A percentile compares a stretch with the other conserved stretches of the same genome.
phyloP scores from a whole-genome alignment of 1,140 invertebrate genomes.

The Drosophila quadrilineata region DNA sequence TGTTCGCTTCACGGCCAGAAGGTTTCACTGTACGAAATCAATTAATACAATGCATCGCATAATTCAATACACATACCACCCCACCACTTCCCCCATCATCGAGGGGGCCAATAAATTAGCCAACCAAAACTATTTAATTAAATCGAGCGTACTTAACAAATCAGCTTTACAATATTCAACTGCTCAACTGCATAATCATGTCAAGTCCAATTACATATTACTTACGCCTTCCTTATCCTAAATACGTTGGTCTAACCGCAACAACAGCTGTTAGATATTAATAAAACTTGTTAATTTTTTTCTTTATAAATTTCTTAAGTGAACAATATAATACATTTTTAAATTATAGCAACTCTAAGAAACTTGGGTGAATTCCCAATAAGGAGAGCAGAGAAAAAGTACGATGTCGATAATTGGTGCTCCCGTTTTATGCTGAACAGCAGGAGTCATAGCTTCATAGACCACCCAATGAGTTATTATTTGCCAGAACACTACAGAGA shows the following conservation, averaged over 20 bases:
- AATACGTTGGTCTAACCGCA: too few relatives aligned
- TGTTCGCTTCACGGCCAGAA: slow-evolving; percentile 18
- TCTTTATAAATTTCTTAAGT: too few relatives aligned
- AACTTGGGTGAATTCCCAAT: too few relatives aligned
- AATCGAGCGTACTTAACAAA: slow-evolving; percentile 32
- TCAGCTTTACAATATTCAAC: slow-evolving; percentile 16
- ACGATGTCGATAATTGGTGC: slow-evolving; percentile 16
- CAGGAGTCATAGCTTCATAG: background rate
- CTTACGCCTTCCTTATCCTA: background rate
- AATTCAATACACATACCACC: slow-evolving; percentile 1
- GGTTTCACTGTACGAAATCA: slow-evolving; percentile 30
- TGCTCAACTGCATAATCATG: background rate
- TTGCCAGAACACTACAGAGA: background rate
- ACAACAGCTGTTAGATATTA: too few relatives aligned
- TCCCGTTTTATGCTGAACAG: slow-evolving; percentile 8
- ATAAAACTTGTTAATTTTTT: too few relatives aligned
- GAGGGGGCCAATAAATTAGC: slow-evolving; percentile 35
- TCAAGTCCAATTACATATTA: too few relatives aligned
- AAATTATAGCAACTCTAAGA: too few relatives aligned
- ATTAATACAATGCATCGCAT: slow-evolving; percentile 29
- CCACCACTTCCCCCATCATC: background rate
- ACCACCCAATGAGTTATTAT: background rate
- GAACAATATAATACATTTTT: too few relatives aligned
- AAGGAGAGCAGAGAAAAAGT: slow-evolving; percentile 1
- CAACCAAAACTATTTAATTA: slow-evolving; percentile 27